These are phyloP conservation scores for Temnothorax nylanderi DNA, from an alignment of 1,140 invertebrate species.

Conservation along the genomic window DNA sequence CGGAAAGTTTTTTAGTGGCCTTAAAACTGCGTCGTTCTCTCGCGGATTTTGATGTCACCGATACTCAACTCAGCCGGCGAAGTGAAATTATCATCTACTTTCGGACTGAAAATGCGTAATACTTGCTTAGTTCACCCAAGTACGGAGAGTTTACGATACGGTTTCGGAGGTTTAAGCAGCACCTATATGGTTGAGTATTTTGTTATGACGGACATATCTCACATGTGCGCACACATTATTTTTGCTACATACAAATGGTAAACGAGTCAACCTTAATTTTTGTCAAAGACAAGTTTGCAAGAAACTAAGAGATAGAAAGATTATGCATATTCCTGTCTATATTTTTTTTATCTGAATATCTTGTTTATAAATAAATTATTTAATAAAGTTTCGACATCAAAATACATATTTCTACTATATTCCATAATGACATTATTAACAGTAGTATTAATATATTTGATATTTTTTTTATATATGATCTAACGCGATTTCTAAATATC, in stretches of 20 bases:
- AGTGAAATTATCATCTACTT: constrained; percentile 80
- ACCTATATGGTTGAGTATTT: not conserved
- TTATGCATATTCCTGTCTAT: not conserved
- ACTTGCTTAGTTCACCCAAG: constrained; percentile 69
- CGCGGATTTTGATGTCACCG: constrained; percentile 27
- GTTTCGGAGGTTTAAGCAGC: constrained; percentile 68
- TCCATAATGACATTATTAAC: not conserved
- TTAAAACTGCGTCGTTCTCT: constrained; percentile 21
- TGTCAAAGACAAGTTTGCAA: not conserved
- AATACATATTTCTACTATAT: not conserved
- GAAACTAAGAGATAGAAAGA: not conserved
- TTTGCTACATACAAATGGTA: not conserved
- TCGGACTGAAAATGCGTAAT: constrained; percentile 64
- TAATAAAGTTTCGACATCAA: not conserved
- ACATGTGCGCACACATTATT: not conserved
- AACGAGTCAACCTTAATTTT: constrained; percentile 58
- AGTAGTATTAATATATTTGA: not conserved
- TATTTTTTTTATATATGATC: not conserved
- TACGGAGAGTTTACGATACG: constrained; percentile 76
- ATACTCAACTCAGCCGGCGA: not conserved
- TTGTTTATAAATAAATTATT: not conserved
- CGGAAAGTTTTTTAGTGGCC: constrained; percentile 33
- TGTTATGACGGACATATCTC: not conserved
- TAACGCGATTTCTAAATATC: not conserved
- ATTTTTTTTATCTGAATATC: not conserved